These are phyloP conservation scores for Glossosoma conforme DNA, from an alignment of 1,140 invertebrate species.

Conservation along the genomic window DNA sequence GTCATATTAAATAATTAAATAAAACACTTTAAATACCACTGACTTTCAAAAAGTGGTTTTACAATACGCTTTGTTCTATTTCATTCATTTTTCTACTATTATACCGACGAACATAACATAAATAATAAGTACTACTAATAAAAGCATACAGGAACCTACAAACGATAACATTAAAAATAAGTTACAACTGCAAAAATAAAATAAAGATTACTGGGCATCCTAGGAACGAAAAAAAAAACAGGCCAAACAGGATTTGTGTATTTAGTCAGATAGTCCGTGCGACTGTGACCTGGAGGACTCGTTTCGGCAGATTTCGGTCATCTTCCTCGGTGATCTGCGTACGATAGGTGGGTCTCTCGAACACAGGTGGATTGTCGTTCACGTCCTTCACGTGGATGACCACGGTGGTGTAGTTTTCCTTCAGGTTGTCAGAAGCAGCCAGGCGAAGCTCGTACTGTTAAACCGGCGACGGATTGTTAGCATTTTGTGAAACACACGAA, in stretches of 20 bases:
- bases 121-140: not conserved
- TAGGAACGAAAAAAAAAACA: conserved; percentile 11
- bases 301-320: conserved; percentile 88
- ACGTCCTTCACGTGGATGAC: conserved; percentile 95
- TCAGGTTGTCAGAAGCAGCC: conserved; percentile 91
- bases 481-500: no score
- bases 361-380: conserved; percentile 76
- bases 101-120: not conserved
- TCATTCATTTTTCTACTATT: no score
- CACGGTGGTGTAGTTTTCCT: conserved; percentile 93
- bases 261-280: no score
- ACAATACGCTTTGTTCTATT: no score
- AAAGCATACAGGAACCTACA: not conserved
- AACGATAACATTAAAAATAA: conserved; percentile 5
- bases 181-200: conserved; percentile 6
- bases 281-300: conserved; percentile 83
- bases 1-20: no score
- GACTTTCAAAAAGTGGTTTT: no score
- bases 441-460: conserved; percentile 85
- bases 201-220: not conserved
- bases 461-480: no score
- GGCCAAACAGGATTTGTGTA: no score
- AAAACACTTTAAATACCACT: no score
- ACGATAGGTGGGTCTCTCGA: conserved; percentile 89
- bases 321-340: conserved; percentile 95